Evolutionary conservation across 2,797 vertebrate species (phyloP).

Genomic region (Avahi laniger): DNA sequence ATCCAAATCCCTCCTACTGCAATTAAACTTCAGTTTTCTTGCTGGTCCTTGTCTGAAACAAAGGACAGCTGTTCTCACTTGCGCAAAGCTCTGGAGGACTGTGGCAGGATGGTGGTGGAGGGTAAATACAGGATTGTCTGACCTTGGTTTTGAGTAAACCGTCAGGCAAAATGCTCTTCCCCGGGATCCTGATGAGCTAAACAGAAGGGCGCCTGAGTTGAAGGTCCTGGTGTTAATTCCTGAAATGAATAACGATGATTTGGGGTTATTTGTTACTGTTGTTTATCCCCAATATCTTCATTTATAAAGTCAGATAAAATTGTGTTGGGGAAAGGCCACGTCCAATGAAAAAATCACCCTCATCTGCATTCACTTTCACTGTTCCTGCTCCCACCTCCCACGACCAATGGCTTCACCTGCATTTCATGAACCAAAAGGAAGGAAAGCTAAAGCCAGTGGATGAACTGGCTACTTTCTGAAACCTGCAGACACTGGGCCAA

Average conservation of each 20-base stretch:
- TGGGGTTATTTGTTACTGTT: neutral
- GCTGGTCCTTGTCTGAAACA: slow-evolving; percentile 7
- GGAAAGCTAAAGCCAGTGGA: neutral
- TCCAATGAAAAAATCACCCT: neutral
- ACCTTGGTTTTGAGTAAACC: slow-evolving; percentile 23
- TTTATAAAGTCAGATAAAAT: neutral
- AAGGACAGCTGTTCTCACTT: neutral
- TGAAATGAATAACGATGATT: neutral
- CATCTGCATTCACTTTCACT: neutral
- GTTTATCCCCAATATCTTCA: neutral
- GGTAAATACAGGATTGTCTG: neutral
- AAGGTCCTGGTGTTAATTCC: neutral
- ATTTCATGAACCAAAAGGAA: neutral
- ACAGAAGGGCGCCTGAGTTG: neutral
- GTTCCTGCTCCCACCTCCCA: neutral
- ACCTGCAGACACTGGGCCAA: neutral
- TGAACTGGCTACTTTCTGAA: neutral
- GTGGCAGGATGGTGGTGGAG: neutral
- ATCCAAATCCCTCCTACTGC: neutral
- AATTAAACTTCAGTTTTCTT: neutral
- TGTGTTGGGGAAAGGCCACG: neutral
- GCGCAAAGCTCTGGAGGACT: neutral
- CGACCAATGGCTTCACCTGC: neutral
- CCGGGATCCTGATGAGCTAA: neutral
- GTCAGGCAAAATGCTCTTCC: slow-evolving; percentile 17